Evolutionary conservation across 2,113 vertebrate species (phyloP), one percentile per base, ranked within the genome.

Genomic region (Erythrocercus mccallii): DNA sequence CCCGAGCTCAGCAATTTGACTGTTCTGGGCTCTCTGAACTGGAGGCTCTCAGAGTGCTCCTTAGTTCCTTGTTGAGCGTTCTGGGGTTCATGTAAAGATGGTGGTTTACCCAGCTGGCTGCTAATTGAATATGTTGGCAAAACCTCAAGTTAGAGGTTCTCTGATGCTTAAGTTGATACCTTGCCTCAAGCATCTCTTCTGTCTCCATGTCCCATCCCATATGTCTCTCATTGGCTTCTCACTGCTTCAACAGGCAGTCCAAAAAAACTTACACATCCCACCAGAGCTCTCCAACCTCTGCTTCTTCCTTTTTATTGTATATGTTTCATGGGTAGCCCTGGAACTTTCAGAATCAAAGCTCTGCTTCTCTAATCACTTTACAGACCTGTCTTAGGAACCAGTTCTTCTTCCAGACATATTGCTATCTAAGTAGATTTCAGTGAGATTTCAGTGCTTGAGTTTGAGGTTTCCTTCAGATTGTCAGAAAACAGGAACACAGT

Each of bases 11-110:
- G 78, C 37, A 30, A 13, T 85, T 60, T 79, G 73, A 33, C 65
- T 79, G 60, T 0, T 0, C 33, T 6, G 10, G 25, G 3, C 51
- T 74, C 11, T 37, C 51, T 38, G 35, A 78, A 51, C 45, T 42
- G 65, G 38, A 69, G 45, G 38, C 30, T 69, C 61, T 92, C 6
- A 0, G 53, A 57, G 35, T 2, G 1, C n/a, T 92, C 69, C 35
- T 64, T 73, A 47, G 60, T n/a, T 91, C 47, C n/a, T 50, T 66
- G 25, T 44, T 3, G 6, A 37, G 62, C 56, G 73, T 65, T 45
- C 81, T 79, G 66, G 44, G 44, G 37, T 61, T 95, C 35, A 12
- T 76, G 37, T 81, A 85, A 89, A 81, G 51, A 81, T 45, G 21
- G 25, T 3, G 1, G n/a, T 74, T 91, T 80, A 87, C 71, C 50